A percentile compares a stretch with the other conserved stretches of the same genome.
These are phyloP conservation scores for Ophiodon elongatus DNA, from an alignment of 2,113 vertebrate genomes.

Conservation along the genomic window DNA sequence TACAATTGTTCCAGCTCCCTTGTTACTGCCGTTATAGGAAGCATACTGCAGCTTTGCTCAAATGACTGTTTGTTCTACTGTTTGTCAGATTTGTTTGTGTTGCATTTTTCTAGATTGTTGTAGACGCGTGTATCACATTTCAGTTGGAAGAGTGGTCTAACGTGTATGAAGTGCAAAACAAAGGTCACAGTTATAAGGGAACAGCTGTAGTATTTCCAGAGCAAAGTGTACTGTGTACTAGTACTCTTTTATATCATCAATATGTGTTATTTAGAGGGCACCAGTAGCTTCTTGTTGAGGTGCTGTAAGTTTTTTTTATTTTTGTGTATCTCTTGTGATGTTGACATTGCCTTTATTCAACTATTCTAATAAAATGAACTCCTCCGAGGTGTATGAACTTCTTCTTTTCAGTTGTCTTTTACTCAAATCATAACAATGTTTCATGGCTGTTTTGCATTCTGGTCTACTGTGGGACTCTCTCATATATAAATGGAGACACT, in stretches of 20 bases:
- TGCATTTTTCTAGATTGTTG: slow-evolving; percentile 3
- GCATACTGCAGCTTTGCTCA: background rate
- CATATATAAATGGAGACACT: background rate
- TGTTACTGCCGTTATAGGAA: slow-evolving; percentile 17
- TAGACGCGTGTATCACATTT: background rate
- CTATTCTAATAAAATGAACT: background rate
- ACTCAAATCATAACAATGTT: background rate
- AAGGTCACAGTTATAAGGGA: background rate
- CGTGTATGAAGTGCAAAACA: background rate
- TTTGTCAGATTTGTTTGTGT: background rate
- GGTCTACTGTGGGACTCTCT: background rate
- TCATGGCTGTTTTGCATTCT: background rate
- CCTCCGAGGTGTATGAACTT: background rate
- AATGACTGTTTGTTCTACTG: slow-evolving; percentile 2
- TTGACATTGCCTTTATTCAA: background rate
- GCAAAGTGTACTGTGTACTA: background rate
- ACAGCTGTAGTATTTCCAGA: background rate
- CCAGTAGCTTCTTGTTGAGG: background rate
- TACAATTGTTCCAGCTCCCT: slow-evolving; percentile 9
- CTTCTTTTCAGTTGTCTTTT: background rate
- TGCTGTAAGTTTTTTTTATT: background rate
- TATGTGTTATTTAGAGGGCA: background rate
- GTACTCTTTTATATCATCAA: background rate
- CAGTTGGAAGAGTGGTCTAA: background rate
- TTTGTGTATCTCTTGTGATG: background rate